Evolutionary conservation across 1,140 invertebrate genomes (phyloP).

Genomic region (Drosophila lacertosa): DNA sequence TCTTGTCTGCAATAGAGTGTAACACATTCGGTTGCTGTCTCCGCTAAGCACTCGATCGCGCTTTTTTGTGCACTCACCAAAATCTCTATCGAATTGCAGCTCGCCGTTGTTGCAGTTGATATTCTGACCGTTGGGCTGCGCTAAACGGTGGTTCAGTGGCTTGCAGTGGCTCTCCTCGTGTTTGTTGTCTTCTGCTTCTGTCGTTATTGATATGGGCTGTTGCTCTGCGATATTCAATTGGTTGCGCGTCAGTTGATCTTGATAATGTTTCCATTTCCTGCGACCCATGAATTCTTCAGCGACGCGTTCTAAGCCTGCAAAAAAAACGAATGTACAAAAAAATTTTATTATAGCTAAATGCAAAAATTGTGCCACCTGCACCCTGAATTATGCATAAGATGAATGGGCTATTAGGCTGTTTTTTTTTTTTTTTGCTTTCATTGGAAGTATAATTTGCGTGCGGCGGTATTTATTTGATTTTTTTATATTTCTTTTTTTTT

Average conservation of each 20-base stretch:
- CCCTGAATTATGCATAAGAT: slow-evolving; percentile 35
- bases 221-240: slow-evolving; percentile 78
- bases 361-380: slow-evolving; percentile 8
- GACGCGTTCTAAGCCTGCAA: slow-evolving; percentile 95
- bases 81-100: slow-evolving; percentile 59
- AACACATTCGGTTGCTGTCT: neutral
- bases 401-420: slow-evolving; percentile 24
- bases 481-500: slow-evolving; percentile 24
- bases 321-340: neutral
- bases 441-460: slow-evolving; percentile 56
- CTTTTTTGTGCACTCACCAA: slow-evolving; percentile 38
- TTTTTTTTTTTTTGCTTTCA: slow-evolving; percentile 3
- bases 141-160: slow-evolving; percentile 65
- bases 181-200: slow-evolving; percentile 51
- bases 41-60: neutral
- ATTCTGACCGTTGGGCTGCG: slow-evolving; percentile 53
- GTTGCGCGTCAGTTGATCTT: slow-evolving; percentile 88
- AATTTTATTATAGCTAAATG: slow-evolving; percentile 11
- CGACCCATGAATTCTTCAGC: slow-evolving; percentile 97
- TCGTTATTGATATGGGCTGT: slow-evolving; percentile 68
- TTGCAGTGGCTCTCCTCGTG: slow-evolving; percentile 49
- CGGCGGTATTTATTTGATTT: slow-evolving; percentile 54
- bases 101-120: slow-evolving; percentile 35
- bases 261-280: slow-evolving; percentile 96
- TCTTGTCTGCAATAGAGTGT: slow-evolving; percentile 51